Percentiles rank a stretch among this genome's conserved stretches.
Evolutionary conservation across 2,888 invertebrate genomes (phyloP).

Genomic region (Monopis laevigella): DNA sequence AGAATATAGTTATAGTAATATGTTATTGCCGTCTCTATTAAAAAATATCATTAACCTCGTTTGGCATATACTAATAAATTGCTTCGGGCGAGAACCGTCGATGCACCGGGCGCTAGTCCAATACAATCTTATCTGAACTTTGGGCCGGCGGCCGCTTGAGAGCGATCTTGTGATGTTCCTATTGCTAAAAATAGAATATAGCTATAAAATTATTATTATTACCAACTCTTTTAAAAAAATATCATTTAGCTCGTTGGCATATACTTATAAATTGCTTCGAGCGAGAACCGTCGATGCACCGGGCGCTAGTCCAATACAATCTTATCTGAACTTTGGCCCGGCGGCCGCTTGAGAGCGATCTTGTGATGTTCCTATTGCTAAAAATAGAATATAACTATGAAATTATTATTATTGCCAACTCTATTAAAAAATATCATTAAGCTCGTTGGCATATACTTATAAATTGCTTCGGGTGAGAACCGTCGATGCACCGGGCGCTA

Average conservation of each 20-base stretch:
- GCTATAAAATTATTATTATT: not conserved
- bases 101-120: slow-evolving; percentile 8
- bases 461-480: slow-evolving; percentile 2
- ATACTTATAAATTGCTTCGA: slow-evolving; percentile 10
- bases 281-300: slow-evolving; percentile 17
- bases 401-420: not conserved
- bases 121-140: slow-evolving; percentile 21
- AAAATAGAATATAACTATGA: slow-evolving; percentile 12
- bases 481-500: not conserved
- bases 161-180: slow-evolving; percentile 24
- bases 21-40: not conserved
- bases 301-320: slow-evolving; percentile 16
- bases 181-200: slow-evolving; percentile 25
- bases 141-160: slow-evolving; percentile 27
- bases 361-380: slow-evolving; percentile 29
- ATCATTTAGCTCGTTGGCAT: slow-evolving; percentile 20
- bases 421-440: not conserved
- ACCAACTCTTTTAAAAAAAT: not conserved
- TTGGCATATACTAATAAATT: slow-evolving; percentile 1
- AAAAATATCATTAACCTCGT: not conserved
- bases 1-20: not conserved
- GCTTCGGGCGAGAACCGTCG: not conserved
- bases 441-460: not conserved
- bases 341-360: slow-evolving; percentile 29
- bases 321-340: slow-evolving; percentile 20